Evolutionary conservation across 2,888 invertebrate genomes (phyloP), one percentile per base, ranked within the genome.

Genomic region (Zeuzera pyrina): DNA sequence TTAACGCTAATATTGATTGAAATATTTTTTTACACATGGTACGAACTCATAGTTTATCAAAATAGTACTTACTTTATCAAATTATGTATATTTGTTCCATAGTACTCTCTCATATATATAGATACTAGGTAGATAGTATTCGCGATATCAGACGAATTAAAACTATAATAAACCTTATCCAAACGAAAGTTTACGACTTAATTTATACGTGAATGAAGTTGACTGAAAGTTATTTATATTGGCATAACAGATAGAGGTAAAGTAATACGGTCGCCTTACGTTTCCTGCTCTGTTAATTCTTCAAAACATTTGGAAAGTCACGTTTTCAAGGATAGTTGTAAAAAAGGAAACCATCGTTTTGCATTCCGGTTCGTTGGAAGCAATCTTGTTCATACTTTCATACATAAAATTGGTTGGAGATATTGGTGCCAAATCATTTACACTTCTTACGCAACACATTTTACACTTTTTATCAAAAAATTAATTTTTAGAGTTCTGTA

Each of bases 301-400:
- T 42, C 37, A 35, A 45, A 43, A 50, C 52, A 51, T 59, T 57
- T 52, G 43, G 48, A 62, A 61, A 64, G 61, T 56, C 57, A 60
- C 56, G 48, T 58, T 52, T 61, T 59, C 64, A 69, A 66, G 65
- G 66, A 49, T 56, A 58, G 49, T 38, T 42, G 33, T 44, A 48
- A 59, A 58, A n/a, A 57, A 57, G 52, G 49, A 57, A 59, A 59
- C 48, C 36, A 49, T 41, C 50, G 52, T 49, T 56, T 57, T 48
- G 53, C 55, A 55, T 57, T 55, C 39, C 33, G 39, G 38, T 19
- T n/a, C n/a, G n/a, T n/a, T n/a, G n/a, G 34, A 32, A 28, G 32
- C 30, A 32, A 30, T 39, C 36, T 32, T 44, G 41, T 29, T 43
- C 45, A n/a, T n/a, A n/a, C n/a, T n/a, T n/a, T n/a, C n/a, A n/a